Evolutionary conservation across 1,140 invertebrate genomes (phyloP), one percentile per base, ranked within the genome.

Genomic region (Pseudoatta argentina): DNA sequence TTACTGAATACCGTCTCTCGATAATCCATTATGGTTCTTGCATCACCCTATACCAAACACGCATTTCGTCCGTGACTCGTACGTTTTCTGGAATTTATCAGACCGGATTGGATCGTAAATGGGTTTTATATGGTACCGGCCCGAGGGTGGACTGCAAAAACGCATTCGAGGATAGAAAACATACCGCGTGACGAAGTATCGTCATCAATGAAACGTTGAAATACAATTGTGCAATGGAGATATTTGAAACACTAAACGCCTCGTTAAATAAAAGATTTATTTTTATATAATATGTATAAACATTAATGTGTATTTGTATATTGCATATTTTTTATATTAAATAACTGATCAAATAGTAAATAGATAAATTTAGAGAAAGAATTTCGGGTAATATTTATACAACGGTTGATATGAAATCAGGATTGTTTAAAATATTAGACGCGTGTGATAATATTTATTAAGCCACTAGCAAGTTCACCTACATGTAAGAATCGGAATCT

Each of bases 1-100:
- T 94, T 94, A 94, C 92, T 90, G 91, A 93, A 92, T 87, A 69
- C 82, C 88, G 27, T 83, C 90, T 87, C 88, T 85, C 83, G 93
- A 94, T 94, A 94, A 94, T 94, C 93, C 91, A 94, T 94, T 94
- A 94, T 87, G 89, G 92, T 93, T 93, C 93, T 93, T 93, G 90
- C 91, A 91, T 86, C 88, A 89, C 90, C 88, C 87, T 72, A 67
- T 18, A 75, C 63, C 34, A 66, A 86, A 86, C 83, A 88, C 71
- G 79, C 72, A 61, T 87, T 57, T 67, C 61, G 48, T 27, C 87
- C 66, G 85, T 93, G 92, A 93, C 91, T 93, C 87, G 92, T 89
- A 87, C 89, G 86, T 91, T 93, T 94, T 93, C 91, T 88, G 91
- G 91, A 94, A 94, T 94, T 94, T 93, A 94, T 94, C 93, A 93